Percentiles rank a stretch among this genome's conserved stretches.
Evolutionary conservation across 2,797 vertebrate species (phyloP).

Genomic region (Todus mexicanus): DNA sequence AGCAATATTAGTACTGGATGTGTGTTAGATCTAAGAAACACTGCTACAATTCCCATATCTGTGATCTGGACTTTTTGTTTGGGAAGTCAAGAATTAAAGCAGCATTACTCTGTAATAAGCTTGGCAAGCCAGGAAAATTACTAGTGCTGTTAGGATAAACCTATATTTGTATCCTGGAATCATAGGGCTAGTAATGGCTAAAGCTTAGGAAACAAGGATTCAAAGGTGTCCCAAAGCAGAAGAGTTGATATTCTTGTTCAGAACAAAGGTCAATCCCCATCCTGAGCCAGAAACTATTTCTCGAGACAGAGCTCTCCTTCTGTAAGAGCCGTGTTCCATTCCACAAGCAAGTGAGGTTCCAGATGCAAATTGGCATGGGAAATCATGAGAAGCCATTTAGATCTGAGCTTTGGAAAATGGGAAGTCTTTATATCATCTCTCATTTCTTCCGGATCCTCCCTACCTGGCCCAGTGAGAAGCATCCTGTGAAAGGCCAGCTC

Average conservation of each 20-base stretch:
- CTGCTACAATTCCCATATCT: background rate
- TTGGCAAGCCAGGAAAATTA: background rate
- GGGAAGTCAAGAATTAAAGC: slow-evolving; percentile 9
- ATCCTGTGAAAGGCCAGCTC: background rate
- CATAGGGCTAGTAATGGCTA: background rate
- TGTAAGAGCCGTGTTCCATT: background rate
- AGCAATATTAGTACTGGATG: background rate
- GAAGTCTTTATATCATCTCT: background rate
- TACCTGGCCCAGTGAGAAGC: background rate
- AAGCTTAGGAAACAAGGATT: background rate
- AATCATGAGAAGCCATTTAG: background rate
- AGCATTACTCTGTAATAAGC: background rate
- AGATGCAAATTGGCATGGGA: background rate
- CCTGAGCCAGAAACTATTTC: background rate
- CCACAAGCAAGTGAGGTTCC: background rate
- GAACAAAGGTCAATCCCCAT: background rate
- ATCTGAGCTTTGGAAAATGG: background rate
- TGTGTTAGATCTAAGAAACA: background rate
- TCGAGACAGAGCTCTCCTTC: background rate
- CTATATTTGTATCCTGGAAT: background rate
- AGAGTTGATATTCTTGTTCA: background rate
- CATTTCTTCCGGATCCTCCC: background rate
- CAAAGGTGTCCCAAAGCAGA: background rate
- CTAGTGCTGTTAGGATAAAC: background rate
- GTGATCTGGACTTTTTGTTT: background rate